A percentile compares a stretch with the other conserved stretches of the same genome.
Evolutionary conservation across 2,888 invertebrate species (phyloP).

Genomic region (Criorhina ranunculi): DNA sequence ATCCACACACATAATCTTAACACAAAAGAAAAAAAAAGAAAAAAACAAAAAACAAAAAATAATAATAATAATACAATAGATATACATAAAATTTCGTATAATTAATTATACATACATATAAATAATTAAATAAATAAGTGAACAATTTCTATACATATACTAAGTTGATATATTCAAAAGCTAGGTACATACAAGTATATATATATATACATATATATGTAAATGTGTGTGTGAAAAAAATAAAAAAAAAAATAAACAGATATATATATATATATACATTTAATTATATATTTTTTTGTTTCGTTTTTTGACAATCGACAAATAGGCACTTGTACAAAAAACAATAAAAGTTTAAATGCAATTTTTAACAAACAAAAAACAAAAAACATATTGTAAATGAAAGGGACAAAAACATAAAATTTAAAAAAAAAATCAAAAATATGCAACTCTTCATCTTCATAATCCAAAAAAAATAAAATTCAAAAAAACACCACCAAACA

Average conservation of each 20-base stretch:
- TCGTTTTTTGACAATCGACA: slow-evolving; percentile 85
- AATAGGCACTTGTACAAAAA: slow-evolving; percentile 85
- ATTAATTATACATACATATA: slow-evolving; percentile 74
- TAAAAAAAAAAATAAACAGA: slow-evolving; percentile 43
- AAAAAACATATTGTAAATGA: slow-evolving; percentile 54
- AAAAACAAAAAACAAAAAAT: slow-evolving; percentile 31
- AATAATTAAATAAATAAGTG: slow-evolving; percentile 74
- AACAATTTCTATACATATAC: slow-evolving; percentile 76
- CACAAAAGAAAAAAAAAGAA: slow-evolving; percentile 42
- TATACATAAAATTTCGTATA: slow-evolving; percentile 69
- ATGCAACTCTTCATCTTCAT: slow-evolving; percentile 58
- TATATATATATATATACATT: slow-evolving; percentile 79
- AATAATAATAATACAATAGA: slow-evolving; percentile 58
- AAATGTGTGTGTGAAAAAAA: slow-evolving; percentile 64
- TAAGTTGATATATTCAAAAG: slow-evolving; percentile 69
- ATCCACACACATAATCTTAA: slow-evolving; percentile 72
- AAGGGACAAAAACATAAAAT: slow-evolving; percentile 54
- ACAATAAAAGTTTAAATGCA: slow-evolving; percentile 77
- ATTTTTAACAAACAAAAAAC: slow-evolving; percentile 67
- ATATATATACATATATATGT: slow-evolving; percentile 33
- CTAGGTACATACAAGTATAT: slow-evolving; percentile 60
- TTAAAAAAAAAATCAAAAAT: slow-evolving; percentile 35
- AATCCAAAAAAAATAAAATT: slow-evolving; percentile 62
- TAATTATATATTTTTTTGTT: slow-evolving; percentile 82
- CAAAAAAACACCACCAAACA: slow-evolving; percentile 24